These are phyloP conservation scores for Phyllostomus hastatus DNA, from an alignment of 2,113 vertebrate species.

Conservation along the genomic window DNA sequence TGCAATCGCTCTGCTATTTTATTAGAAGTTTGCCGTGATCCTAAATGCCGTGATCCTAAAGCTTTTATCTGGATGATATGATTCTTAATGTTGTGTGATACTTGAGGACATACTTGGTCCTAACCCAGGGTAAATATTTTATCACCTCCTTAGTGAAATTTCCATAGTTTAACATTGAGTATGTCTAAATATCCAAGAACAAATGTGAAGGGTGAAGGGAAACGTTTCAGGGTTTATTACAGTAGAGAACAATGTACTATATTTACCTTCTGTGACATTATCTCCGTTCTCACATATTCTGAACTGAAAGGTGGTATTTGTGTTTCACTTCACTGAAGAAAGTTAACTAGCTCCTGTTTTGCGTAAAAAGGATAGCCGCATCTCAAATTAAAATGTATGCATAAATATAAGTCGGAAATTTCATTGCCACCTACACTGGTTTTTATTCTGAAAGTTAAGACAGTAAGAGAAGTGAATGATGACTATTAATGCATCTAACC, in stretches of 20 bases:
- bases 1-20: neutral
- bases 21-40: neutral
- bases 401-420: neutral
- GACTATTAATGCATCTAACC: neutral
- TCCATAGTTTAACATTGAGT: neutral
- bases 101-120: neutral
- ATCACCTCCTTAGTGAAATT: neutral
- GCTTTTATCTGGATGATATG: neutral
- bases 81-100: neutral
- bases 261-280: neutral
- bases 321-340: neutral
- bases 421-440: neutral
- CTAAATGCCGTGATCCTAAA: neutral
- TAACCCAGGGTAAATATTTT: neutral
- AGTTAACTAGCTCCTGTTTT: neutral
- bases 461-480: neutral
- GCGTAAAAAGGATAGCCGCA: neutral
- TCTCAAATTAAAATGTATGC: neutral
- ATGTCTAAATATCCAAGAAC: neutral
- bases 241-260: neutral
- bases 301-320: neutral
- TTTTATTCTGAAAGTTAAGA: conserved; percentile 23
- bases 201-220: neutral
- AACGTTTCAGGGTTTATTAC: neutral
- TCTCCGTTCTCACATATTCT: neutral